Conservation (phyloP, 2,888 invertebrate genomes). For the Mesorhabditis spiculigera region DNA sequence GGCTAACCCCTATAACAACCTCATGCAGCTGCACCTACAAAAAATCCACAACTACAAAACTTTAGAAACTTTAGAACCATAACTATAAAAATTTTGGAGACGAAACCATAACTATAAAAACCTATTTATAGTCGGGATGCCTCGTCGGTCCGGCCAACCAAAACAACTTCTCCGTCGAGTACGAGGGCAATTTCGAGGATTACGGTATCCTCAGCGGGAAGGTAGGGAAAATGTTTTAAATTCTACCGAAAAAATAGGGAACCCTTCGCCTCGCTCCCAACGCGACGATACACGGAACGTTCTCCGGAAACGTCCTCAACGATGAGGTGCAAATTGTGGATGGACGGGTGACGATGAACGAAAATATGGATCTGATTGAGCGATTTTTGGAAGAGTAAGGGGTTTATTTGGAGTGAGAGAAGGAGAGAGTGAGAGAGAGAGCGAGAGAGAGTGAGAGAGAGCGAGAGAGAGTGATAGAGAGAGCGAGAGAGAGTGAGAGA, state of each 20-base stretch:
- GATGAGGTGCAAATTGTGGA: not conserved
- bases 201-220: slow-evolving; percentile 76
- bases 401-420: too few relatives aligned
- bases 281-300: not conserved
- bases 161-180: slow-evolving; percentile 67
- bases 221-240: slow-evolving; percentile 61
- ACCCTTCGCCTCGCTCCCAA: not conserved
- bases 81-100: too few relatives aligned
- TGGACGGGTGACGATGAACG: not conserved
- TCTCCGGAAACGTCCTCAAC: not conserved
- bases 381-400: not conserved
- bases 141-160: slow-evolving; percentile 55
- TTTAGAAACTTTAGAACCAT: too few relatives aligned
- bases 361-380: not conserved
- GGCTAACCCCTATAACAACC: not conserved
- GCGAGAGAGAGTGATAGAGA: too few relatives aligned
- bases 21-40: not conserved
- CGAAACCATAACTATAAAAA: too few relatives aligned
- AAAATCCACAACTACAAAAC: too few relatives aligned
- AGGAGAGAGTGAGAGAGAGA: too few relatives aligned
- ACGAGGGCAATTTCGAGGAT: slow-evolving; percentile 81
- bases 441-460: too few relatives aligned
- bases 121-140: not conserved
- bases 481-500: too few relatives aligned
- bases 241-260: slow-evolving; percentile 51